Evolutionary conservation across 2,888 invertebrate species (phyloP), one percentile per base, ranked within the genome.

Genomic region (Dryomyza anilis): DNA sequence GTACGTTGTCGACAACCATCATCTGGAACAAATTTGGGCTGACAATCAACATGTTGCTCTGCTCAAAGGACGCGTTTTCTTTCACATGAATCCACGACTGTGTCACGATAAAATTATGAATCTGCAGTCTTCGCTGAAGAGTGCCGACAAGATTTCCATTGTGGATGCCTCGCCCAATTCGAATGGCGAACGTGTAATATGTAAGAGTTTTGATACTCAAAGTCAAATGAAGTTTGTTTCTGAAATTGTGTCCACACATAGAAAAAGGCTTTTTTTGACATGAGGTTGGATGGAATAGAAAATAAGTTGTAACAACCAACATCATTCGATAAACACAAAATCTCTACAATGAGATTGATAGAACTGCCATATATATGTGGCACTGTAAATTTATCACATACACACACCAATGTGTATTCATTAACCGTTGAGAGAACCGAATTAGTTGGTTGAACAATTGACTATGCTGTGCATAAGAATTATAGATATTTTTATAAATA

Each of bases 121-220:
- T 29, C 83, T 91, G 3, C 83, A 84, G 75, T 75, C 73, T 0
- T 73, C 77, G 1, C 27, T 80, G 1, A 77, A 71, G 56, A 71
- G 60, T 21, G 65, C 57, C 0, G 63, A 63, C 2, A 60, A 67
- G 16, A 71, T 81, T 21, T 67, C 72, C 2, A 69, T 76, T 12
- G 72, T 67, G 3, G 80, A 81, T 69, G 78, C 76, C 2, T 81
- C 81, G 0, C 75, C 81, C 0, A 90, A 88, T 73, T 93, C 93
- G 52, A 97, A 97, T 81, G 97, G 97, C 3, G 94, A 96, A 80
- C 93, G 92, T 83, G 91, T 92, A 46, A 91, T 94, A 61, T 97
- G 96, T 91, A 85, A 86, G 88, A 78, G 57, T 73, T 25, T 12
- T 2, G 4, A 10, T 86, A n/a, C n/a, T n/a, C 59, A n/a, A 2